Evolutionary conservation across 2,888 invertebrate species (phyloP).

Genomic region (Catocala fraxini): DNA sequence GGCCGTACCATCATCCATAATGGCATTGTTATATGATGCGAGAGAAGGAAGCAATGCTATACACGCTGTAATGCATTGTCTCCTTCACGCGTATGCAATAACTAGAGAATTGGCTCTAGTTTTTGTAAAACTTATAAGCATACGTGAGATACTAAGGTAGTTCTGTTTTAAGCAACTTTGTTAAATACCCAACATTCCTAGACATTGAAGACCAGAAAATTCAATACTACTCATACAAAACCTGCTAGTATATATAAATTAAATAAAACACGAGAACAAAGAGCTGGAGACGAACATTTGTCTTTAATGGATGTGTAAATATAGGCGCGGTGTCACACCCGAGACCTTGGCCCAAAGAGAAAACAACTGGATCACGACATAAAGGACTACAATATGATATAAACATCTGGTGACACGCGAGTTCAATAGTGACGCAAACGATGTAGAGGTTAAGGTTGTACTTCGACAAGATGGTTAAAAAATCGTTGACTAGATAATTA

Average conservation of each 20-base stretch:
- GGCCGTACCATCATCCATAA: no score
- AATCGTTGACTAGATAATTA: background rate
- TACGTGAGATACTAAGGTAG: background rate
- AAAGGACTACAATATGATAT: slow-evolving; percentile 34
- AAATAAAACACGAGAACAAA: slow-evolving; percentile 37
- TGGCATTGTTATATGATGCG: no score
- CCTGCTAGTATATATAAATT: slow-evolving; percentile 24
- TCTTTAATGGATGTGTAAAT: slow-evolving; percentile 78
- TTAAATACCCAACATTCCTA: slow-evolving; percentile 18
- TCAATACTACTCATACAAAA: slow-evolving; percentile 23
- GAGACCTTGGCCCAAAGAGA: slow-evolving; percentile 74
- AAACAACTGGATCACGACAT: slow-evolving; percentile 50
- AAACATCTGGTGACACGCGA: slow-evolving; percentile 39
- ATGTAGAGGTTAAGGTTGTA: slow-evolving; percentile 31
- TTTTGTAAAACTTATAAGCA: slow-evolving; percentile 8
- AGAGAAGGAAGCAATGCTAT: no score
- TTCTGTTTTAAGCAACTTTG: slow-evolving; percentile 12
- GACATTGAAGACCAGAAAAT: slow-evolving; percentile 19
- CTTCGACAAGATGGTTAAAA: background rate
- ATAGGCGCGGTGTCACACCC: slow-evolving; percentile 73
- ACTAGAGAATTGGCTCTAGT: no score
- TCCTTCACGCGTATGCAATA: no score
- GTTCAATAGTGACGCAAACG: slow-evolving; percentile 13
- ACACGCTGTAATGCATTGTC: no score
- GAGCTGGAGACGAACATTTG: slow-evolving; percentile 59